A percentile compares a stretch with the other conserved stretches of the same genome.
phyloP scores from a whole-genome alignment of 2,797 vertebrate genomes.

The Pangasius krempfi region DNA sequence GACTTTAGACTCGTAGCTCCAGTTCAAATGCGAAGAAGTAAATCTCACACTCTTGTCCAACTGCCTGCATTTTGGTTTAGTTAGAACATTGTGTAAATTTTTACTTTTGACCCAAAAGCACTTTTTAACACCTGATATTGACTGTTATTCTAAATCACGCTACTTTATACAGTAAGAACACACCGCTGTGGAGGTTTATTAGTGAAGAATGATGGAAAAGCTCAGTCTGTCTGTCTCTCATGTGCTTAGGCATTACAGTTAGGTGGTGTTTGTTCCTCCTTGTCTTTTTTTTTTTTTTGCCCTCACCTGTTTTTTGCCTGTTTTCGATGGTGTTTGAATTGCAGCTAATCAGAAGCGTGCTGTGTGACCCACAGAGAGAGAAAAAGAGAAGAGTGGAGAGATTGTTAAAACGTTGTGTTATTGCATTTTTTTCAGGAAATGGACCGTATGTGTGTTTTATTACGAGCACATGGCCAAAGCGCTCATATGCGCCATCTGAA shows the following conservation, averaged over 20 bases:
- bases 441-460: background rate
- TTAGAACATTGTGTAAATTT: background rate
- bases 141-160: background rate
- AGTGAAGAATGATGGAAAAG: background rate
- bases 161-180: background rate
- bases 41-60: background rate
- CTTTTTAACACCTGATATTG: background rate
- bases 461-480: background rate
- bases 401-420: background rate
- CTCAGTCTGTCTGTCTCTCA: background rate
- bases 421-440: background rate
- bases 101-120: background rate
- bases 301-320: background rate
- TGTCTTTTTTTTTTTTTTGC: too few species aligned
- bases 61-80: background rate
- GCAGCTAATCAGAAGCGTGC: constrained; percentile 19
- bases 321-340: background rate
- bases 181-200: background rate
- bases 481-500: constrained; percentile 14
- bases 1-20: background rate
- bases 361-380: background rate
- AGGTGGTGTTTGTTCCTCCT: background rate
- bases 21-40: background rate
- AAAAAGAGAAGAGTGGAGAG: too few species aligned
- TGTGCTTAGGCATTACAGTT: background rate